Evolutionary conservation across 2,797 vertebrate species (phyloP).

Genomic region (Sebastes diaconus): DNA sequence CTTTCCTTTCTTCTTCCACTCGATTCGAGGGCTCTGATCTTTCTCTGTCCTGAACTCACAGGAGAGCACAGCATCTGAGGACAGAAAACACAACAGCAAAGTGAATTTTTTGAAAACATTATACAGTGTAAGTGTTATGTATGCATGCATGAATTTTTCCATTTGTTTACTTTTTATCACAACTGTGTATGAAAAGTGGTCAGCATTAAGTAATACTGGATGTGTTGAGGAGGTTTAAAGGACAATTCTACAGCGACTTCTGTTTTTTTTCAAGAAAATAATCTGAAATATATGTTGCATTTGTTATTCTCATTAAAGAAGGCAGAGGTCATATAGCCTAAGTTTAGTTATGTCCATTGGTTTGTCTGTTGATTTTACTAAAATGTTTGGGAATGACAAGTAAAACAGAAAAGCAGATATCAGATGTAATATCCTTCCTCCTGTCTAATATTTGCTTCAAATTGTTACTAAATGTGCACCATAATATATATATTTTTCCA

Average conservation of each 20-base stretch:
- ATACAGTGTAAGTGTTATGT: too few relatives aligned
- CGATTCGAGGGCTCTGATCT: slow-evolving; percentile 85
- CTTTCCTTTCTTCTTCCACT: slow-evolving; percentile 93
- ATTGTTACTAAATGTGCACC: background rate
- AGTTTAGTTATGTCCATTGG: background rate
- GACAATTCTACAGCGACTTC: background rate
- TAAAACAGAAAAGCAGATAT: background rate
- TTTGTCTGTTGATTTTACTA: background rate
- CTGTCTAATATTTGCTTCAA: background rate
- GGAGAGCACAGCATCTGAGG: slow-evolving; percentile 87
- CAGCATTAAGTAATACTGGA: background rate
- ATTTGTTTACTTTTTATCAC: background rate
- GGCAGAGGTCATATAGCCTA: background rate
- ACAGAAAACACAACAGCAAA: background rate
- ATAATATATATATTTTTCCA: background rate
- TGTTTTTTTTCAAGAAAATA: background rate
- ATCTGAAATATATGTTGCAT: background rate
- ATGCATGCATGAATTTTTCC: too few relatives aligned
- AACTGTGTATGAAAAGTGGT: background rate
- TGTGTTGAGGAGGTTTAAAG: background rate
- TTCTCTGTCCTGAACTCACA: slow-evolving; percentile 89
- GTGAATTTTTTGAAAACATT: background rate
- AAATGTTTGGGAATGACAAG: background rate
- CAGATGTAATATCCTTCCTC: background rate
- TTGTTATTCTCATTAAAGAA: background rate